A percentile compares a stretch with the other conserved stretches of the same genome.
Evolutionary conservation across 2,113 vertebrate species (phyloP).

Genomic region (Prietella phreatophila): DNA sequence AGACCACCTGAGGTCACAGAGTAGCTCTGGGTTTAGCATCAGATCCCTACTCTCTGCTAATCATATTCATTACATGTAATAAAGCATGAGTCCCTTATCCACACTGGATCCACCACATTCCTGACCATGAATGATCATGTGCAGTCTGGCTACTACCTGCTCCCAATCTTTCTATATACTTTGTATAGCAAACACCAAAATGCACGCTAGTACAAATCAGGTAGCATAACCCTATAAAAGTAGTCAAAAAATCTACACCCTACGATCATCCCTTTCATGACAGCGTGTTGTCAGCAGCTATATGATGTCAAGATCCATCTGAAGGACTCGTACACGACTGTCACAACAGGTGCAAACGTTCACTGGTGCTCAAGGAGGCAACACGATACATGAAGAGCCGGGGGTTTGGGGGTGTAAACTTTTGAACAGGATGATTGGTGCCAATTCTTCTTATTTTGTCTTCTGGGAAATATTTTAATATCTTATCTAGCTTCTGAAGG

Average conservation of each 20-base stretch:
- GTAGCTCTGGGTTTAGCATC: not conserved
- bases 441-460: no score
- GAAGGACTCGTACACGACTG: no score
- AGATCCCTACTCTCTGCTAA: not conserved
- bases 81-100: not conserved
- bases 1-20: not conserved
- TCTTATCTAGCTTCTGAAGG: no score
- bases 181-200: not conserved
- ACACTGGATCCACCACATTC: not conserved
- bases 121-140: not conserved
- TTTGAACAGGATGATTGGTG: no score
- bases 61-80: not conserved
- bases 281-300: no score
- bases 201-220: not conserved
- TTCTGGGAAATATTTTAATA: no score
- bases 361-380: no score
- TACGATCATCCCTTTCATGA: not conserved
- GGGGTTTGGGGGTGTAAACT: no score
- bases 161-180: no score
- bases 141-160: not conserved
- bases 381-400: no score
- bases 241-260: not conserved
- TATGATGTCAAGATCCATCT: no score
- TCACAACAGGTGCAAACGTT: no score
- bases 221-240: not conserved